Base-by-base conservation (phyloP, 2,113 vertebrate genomes). In the Chionomys nivalis region DNA sequence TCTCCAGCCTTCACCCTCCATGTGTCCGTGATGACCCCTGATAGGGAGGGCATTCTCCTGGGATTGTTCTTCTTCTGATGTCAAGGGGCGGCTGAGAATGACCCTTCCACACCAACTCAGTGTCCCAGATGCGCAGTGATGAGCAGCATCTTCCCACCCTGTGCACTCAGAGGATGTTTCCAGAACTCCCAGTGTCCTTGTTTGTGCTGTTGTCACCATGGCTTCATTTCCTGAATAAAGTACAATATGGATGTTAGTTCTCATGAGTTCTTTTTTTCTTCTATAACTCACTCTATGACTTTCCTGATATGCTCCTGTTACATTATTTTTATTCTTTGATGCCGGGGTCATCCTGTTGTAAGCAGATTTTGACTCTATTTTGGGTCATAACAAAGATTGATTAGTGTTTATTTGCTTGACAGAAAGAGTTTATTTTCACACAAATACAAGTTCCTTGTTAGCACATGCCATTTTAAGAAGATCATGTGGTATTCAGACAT, bases 211-310 rank as follows among this genome's bases (percentile, higher is more conserved):
- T 95, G 39, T 91, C 42, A 39, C 75, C 75, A n/a, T 91, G 79
- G 21, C 49, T 87, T 63, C 52, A 66, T 49, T 21, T 94, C 58
- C 65, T 96, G 76, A 96, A 91, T 94, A 96, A 96, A 94, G 7
- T 61, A 19, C 2, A 31, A 12, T 19, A 24, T 61, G 55, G 2
- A 24, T 75, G 65, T 88, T 89, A 13, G 2, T 10, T 36, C n/a
- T n/a, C 19, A 36, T n/a, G 5, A 4, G 5, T 12, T 42, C 10
- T 21, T 83, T 21, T 61, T 39, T 58, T 58, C 19, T 39, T 61
- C n/a, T 61, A 58, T 13, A 81, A n/a, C 33, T 55, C 21, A 55
- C 33, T 81, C 11, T 58, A 24, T 55, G 55, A 58, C 31, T 2
- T 2, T 39, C 21, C 28, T 14, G 13, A 39, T 39, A 26, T 36